These are phyloP conservation scores for Heliconius aoede DNA, from an alignment of 2,888 invertebrate genomes.

Conservation along the genomic window DNA sequence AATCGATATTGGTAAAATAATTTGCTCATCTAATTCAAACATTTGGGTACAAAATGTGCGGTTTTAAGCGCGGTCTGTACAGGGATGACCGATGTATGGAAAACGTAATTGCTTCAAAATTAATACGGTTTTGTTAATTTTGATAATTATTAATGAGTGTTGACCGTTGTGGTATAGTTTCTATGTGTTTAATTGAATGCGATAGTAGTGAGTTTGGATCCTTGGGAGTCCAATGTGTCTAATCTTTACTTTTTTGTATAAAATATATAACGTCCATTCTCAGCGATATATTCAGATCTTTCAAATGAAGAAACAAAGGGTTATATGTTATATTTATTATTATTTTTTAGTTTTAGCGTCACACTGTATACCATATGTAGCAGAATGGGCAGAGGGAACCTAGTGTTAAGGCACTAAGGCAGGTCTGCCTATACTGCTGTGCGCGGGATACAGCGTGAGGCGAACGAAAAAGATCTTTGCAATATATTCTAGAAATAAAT, in stretches of 20 bases:
- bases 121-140: conserved; percentile 19
- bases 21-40: conserved; percentile 25
- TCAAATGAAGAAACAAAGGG: not conserved
- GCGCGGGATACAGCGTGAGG: too few relatives aligned
- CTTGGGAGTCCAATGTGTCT: not conserved
- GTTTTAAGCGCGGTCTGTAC: conserved; percentile 19
- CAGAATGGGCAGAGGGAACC: not conserved
- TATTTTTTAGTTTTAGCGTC: not conserved
- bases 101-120: conserved; percentile 23
- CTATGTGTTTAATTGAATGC: too few relatives aligned
- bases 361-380: not conserved
- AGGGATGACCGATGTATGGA: conserved; percentile 5
- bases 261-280: too few relatives aligned
- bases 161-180: not conserved
- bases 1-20: conserved; percentile 22
- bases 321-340: not conserved
- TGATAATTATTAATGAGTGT: conserved; percentile 13
- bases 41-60: conserved; percentile 11
- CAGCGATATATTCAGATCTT: not conserved
- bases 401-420: not conserved
- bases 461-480: too few relatives aligned
- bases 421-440: too few relatives aligned
- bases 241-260: not conserved
- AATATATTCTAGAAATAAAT: too few relatives aligned
- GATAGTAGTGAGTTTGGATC: not conserved